Percentiles rank a stretch among this genome's conserved stretches.
Evolutionary conservation across 2,888 invertebrate genomes (phyloP).

Genomic region (Pegoplata infirma): DNA sequence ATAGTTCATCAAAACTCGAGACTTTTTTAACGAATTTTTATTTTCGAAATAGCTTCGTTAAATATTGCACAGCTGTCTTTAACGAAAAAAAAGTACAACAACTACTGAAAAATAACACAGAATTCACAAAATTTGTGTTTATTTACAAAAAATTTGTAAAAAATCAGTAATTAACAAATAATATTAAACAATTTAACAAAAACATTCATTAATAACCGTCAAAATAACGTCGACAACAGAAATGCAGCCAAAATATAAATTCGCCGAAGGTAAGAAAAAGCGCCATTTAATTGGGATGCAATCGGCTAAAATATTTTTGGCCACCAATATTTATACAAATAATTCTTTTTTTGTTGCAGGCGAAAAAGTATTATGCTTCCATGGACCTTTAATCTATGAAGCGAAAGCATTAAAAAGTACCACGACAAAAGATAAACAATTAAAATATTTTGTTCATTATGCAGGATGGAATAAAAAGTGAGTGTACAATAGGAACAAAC

Average conservation of each 20-base stretch:
- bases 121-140: slow-evolving; percentile 42
- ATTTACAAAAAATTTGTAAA: slow-evolving; percentile 8
- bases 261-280: slow-evolving; percentile 82
- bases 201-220: slow-evolving; percentile 40
- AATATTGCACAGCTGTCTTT: slow-evolving; percentile 53
- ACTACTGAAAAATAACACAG: slow-evolving; percentile 36
- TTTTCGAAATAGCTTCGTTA: slow-evolving; percentile 16
- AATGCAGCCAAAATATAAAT: slow-evolving; percentile 83
- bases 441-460: slow-evolving; percentile 96
- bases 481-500: slow-evolving; percentile 68
- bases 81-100: slow-evolving; percentile 54
- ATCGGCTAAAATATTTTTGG: neutral
- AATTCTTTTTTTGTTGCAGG: slow-evolving; percentile 79
- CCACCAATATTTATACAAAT: neutral
- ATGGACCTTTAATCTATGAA: slow-evolving; percentile 97
- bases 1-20: no score
- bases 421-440: slow-evolving; percentile 90
- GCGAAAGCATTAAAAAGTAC: slow-evolving; percentile 95
- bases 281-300: slow-evolving; percentile 3
- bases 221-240: slow-evolving; percentile 77
- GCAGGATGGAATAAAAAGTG: slow-evolving; percentile 99
- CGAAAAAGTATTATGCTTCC: slow-evolving; percentile 95
- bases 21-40: no score
- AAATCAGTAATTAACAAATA: slow-evolving; percentile 1
- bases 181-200: slow-evolving; percentile 7